A percentile compares a stretch with the other conserved stretches of the same genome.
phyloP scores from a whole-genome alignment of 2,888 invertebrate genomes.

The Trachelus troglodyta region DNA sequence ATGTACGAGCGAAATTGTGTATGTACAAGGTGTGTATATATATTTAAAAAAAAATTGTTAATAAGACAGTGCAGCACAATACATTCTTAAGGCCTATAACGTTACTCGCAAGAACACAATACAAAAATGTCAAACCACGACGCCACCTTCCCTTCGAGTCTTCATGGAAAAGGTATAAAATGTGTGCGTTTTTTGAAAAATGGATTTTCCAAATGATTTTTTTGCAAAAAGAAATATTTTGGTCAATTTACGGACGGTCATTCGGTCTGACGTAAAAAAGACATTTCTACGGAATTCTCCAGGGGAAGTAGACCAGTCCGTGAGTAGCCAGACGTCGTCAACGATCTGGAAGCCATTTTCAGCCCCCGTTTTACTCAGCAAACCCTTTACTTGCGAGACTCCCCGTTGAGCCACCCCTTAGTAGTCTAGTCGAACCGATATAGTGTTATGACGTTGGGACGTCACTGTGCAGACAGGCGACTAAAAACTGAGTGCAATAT shows the following conservation, averaged over 20 bases:
- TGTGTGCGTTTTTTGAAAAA: slow-evolving; percentile 32
- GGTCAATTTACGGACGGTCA: slow-evolving; percentile 19
- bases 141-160: slow-evolving; percentile 43
- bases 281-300: not conserved
- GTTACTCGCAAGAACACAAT: slow-evolving; percentile 18
- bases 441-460: not conserved
- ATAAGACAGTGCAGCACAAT: slow-evolving; percentile 28
- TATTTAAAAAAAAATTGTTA: not conserved
- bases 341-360: not conserved
- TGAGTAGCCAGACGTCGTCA: not conserved
- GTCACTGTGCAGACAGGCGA: too few species aligned
- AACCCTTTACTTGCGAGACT: not conserved
- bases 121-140: slow-evolving; percentile 34
- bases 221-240: not conserved
- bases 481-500: too few species aligned
- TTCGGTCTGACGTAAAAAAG: not conserved
- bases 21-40: not conserved
- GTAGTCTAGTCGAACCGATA: not conserved
- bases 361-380: not conserved
- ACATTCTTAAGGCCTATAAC: slow-evolving; percentile 30
- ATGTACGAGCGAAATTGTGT: not conserved
- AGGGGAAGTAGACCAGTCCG: not conserved
- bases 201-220: not conserved
- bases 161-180: slow-evolving; percentile 72
- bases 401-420: not conserved